Conservation (phyloP, 2,888 invertebrate genomes). For the Microctonus hyperodae region DNA sequence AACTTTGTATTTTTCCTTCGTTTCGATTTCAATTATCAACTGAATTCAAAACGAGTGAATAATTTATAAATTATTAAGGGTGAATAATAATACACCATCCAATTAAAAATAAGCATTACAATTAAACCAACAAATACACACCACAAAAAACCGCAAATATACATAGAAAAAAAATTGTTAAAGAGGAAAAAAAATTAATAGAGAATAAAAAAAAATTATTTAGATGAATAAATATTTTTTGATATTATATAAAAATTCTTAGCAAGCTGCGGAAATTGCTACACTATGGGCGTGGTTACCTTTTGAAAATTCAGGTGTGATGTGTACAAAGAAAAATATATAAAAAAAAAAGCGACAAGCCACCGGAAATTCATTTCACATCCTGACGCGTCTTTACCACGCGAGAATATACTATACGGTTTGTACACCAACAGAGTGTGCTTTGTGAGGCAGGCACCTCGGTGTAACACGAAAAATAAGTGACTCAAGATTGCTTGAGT, state of each 20-base stretch:
- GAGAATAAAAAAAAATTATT: no score
- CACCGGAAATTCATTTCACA: not conserved
- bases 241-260: no score
- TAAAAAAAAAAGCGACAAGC: not conserved
- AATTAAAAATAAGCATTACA: not conserved
- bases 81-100: not conserved
- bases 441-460: not conserved
- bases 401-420: slow-evolving; percentile 14
- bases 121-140: not conserved
- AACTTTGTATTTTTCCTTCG: not conserved
- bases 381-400: slow-evolving; percentile 11
- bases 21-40: slow-evolving; percentile 3
- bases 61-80: not conserved
- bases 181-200: no score
- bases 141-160: not conserved
- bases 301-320: no score
- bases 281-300: no score
- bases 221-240: no score
- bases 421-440: not conserved
- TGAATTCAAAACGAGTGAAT: not conserved
- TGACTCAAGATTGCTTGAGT: slow-evolving; percentile 28
- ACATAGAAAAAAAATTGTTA: not conserved
- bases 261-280: no score
- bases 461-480: slow-evolving; percentile 27
- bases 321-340: not conserved